Evolutionary conservation across 1,140 invertebrate genomes (phyloP).

Genomic region (Xylocopa sonorina): DNA sequence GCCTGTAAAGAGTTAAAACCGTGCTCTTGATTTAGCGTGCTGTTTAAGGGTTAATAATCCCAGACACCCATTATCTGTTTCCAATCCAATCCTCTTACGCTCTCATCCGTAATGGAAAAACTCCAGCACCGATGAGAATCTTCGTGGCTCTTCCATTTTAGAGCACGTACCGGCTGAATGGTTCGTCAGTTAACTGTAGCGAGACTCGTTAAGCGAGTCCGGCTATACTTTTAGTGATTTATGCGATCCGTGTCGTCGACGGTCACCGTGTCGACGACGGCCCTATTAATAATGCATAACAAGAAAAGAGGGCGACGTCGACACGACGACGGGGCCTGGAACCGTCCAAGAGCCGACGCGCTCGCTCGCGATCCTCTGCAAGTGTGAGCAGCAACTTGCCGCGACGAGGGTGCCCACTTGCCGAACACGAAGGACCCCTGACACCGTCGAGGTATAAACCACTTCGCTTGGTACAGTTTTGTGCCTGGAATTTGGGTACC

Average conservation of each 20-base stretch:
- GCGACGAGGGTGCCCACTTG: constrained; percentile 49
- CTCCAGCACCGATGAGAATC: neutral
- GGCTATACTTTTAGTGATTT: constrained; percentile 48
- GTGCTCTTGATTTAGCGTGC: too few relatives aligned
- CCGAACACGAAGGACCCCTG: neutral
- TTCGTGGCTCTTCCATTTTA: neutral
- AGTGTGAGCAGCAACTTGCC: constrained; percentile 20
- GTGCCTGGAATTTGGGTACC: neutral
- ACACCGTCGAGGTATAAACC: too few relatives aligned
- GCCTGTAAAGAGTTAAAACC: too few relatives aligned
- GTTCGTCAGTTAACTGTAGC: neutral
- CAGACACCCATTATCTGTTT: too few relatives aligned
- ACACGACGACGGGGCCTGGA: constrained; percentile 6
- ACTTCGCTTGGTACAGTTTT: too few relatives aligned
- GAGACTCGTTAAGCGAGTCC: constrained; percentile 24
- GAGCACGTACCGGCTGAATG: neutral
- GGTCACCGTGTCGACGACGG: constrained; percentile 21
- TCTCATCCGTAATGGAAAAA: neutral
- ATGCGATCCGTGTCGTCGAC: constrained; percentile 17
- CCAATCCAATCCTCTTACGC: neutral
- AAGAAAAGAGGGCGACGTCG: constrained; percentile 35
- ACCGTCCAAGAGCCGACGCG: neutral
- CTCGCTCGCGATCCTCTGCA: constrained; percentile 12
- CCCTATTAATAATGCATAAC: constrained; percentile 51
- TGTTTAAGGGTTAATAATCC: too few relatives aligned